These are phyloP conservation scores for Heteromormyrus szaboi DNA, from an alignment of 2,797 vertebrate genomes.

Conservation along the genomic window DNA sequence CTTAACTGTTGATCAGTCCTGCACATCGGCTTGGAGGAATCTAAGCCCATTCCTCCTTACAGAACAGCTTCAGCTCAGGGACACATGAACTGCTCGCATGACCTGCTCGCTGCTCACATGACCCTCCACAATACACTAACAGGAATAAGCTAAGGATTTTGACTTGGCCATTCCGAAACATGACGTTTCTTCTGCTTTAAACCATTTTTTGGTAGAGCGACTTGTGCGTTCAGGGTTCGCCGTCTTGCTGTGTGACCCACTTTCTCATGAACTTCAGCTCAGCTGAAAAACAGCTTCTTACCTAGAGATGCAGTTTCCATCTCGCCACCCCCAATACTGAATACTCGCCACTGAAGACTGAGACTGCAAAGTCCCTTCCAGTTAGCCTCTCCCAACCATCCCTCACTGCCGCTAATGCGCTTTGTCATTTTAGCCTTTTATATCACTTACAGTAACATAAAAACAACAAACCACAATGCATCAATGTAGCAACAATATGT, in stretches of 20 bases:
- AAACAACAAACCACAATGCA: neutral
- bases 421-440: neutral
- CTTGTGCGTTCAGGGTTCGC: neutral
- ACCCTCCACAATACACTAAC: neutral
- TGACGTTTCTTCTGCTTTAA: neutral
- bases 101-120: neutral
- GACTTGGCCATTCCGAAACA: neutral
- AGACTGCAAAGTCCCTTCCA: neutral
- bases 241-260: neutral
- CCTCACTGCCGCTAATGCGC: neutral
- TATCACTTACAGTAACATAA: neutral
- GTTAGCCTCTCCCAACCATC: neutral
- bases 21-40: neutral
- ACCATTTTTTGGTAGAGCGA: neutral
- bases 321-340: neutral
- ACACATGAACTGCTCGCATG: neutral
- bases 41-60: neutral
- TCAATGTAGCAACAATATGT: neutral
- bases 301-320: neutral
- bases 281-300: neutral
- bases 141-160: neutral
- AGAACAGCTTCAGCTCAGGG: neutral
- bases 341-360: neutral
- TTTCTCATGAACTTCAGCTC: neutral
- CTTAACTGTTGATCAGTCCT: too few relatives aligned